Evolutionary conservation across 2,888 invertebrate species (phyloP), one percentile per base, ranked within the genome.

Genomic region (Chrysina gloriosa): DNA sequence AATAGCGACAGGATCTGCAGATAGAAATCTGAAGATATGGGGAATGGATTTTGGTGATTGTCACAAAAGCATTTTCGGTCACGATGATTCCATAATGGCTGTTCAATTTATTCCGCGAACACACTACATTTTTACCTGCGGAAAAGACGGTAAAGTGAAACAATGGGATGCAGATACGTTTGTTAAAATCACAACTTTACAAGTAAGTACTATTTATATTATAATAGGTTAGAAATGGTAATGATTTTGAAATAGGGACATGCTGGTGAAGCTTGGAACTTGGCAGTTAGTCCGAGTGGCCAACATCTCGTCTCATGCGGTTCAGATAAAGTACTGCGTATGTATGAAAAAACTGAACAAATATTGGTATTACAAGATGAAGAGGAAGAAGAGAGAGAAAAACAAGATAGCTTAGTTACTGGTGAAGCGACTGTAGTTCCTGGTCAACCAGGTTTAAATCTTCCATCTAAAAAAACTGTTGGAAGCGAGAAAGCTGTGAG

Each of bases 21-120:
- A 99, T 85, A 89, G 97, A 39, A 97, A 95, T 81, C 89, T 98
- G 25, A 97, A 98, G 85, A 91, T 99, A 70, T 99, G 98, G 98
- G 98, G 98, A 31, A 88, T 98, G 84, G 97, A 98, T 84, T 98
- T 97, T 82, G 98, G 98, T n/a, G 97, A 99, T 82, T 98, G 97
- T 76, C 98, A 97, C 84, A 90, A 90, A 77, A 97, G 97, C 0
- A 87, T 98, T 74, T 96, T 97, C 82, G 98, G 97, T 0, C 98
- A 99, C 82, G 96, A 98, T 77, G 97, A 97, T 82, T 94, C 97
- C 0, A 90, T 99, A 6, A 96, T 95, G 68, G 89, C 92, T 29
- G 81, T 98, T 29, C 90, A 92, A 77, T 99, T 99, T 80, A 90
- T 97, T 16, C 93, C 95, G 0, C 90, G 89, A 74, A 97, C 96